Evolutionary conservation across 2,888 invertebrate genomes (phyloP).

Genomic region (Phengaris arion): DNA sequence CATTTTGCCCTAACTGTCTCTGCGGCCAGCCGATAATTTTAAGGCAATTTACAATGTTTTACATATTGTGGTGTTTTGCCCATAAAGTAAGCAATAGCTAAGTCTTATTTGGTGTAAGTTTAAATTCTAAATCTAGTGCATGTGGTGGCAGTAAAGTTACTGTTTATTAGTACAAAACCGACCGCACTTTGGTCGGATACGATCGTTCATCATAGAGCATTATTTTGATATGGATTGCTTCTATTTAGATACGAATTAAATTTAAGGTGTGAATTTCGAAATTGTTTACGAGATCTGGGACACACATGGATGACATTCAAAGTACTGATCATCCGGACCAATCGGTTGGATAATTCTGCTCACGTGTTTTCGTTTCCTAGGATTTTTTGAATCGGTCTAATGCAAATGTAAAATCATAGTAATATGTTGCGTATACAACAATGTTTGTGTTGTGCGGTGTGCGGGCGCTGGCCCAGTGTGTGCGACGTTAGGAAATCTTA

Average conservation of each 20-base stretch:
- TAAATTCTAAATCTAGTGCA: constrained; percentile 53
- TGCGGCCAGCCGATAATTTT: constrained; percentile 16
- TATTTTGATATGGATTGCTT: constrained; percentile 45
- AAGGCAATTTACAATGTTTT: constrained; percentile 27
- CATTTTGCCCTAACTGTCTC: not conserved
- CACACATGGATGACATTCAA: not conserved
- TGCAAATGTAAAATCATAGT: constrained; percentile 18
- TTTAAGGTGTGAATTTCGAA: constrained; percentile 50
- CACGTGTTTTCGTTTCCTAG: constrained; percentile 6
- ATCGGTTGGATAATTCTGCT: constrained; percentile 8
- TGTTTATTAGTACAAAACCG: constrained; percentile 77
- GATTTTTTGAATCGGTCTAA: constrained; percentile 26
- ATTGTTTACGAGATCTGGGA: constrained; percentile 36
- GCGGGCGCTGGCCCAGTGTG: constrained; percentile 61
- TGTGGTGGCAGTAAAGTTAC: constrained; percentile 55
- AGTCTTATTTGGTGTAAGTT: constrained; percentile 57
- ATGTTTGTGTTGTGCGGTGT: constrained; percentile 42
- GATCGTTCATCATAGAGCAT: constrained; percentile 33
- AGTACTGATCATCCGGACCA: constrained; percentile 12
- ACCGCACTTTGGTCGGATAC: constrained; percentile 42
- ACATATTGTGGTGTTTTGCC: constrained; percentile 26
- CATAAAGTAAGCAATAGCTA: constrained; percentile 47
- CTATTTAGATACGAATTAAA: constrained; percentile 68
- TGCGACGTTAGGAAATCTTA: constrained; percentile 62
- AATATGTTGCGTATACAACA: constrained; percentile 22